Base-by-base conservation (phyloP, 1,140 invertebrate genomes). In the Paracyclopina nana region DNA sequence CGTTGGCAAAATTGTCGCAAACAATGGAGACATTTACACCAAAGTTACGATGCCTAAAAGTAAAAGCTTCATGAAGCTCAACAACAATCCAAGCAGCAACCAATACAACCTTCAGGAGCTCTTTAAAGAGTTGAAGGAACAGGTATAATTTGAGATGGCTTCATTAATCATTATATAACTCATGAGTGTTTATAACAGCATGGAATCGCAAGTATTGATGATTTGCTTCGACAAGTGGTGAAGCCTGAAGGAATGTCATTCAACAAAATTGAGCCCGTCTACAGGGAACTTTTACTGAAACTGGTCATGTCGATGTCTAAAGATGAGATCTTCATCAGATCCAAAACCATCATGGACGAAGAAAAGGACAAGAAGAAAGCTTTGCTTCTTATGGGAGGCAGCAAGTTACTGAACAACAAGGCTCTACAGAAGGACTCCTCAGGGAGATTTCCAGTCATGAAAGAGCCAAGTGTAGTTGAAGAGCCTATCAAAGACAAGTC, bases 221-320 rank as follows among this genome's bases (percentile, higher is more conserved):
- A 87, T 58, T 83, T 88, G 48, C 69, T 88, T 11, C 77, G 77
- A 56, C 77, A 79, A 55, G 85, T 88, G 56, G 82, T 87, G 53
- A 80, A 85, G 65, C 75, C 80, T 1, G 80, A 85, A 60, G 82
- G 84, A 44, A 87, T 88, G 82, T 84, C 80, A 20, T 88, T 85
- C 64, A 87, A 86, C 65, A 82, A 86, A 56, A 65, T 87, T 43
- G 85, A 85, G 63, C 83, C 84, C 4, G 78, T 85, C 30, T 86
- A 88, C 61, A 83, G 85, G 63, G 82, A 87, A 65, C 82, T 87
- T 58, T 64, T 87, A 20, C 61, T 87, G 40, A 85, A 86, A 66
- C 66, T 87, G 46, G 80, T 82, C 0, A 74, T 85, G 0, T 86
- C 82, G 0, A 64, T 88, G 18, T 86, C 82, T 16, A 83, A 86